These are phyloP conservation scores for Platysternon megacephalum DNA, from an alignment of 2,113 vertebrate species.

Conservation along the genomic window DNA sequence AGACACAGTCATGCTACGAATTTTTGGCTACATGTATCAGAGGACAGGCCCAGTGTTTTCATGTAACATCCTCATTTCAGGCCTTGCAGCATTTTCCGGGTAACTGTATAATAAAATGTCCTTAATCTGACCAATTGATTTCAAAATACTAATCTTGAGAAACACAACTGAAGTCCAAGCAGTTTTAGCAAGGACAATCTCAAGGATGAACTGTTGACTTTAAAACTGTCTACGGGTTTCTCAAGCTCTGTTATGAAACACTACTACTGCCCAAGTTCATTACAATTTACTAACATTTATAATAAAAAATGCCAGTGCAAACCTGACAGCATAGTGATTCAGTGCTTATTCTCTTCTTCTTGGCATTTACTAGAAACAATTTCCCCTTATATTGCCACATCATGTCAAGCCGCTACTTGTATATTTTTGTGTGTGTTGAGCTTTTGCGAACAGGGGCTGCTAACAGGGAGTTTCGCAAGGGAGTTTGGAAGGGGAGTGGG, in stretches of 20 bases:
- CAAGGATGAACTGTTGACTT: background rate
- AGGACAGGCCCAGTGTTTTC: background rate
- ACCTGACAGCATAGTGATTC: background rate
- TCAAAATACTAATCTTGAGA: background rate
- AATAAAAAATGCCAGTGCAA: background rate
- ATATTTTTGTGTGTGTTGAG: background rate
- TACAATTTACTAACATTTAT: background rate
- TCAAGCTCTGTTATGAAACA: background rate
- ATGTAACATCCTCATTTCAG: background rate
- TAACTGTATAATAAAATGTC: background rate
- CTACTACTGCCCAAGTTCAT: background rate
- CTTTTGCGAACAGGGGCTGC: too few species aligned
- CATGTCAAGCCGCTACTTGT: background rate
- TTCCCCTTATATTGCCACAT: background rate
- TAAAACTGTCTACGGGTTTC: background rate
- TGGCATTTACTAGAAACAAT: conserved; percentile 27
- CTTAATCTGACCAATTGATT: background rate
- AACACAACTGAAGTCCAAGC: fast-evolving
- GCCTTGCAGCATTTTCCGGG: background rate
- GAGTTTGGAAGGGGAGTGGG: too few species aligned
- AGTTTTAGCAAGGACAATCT: background rate
- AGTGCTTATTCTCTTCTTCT: background rate
- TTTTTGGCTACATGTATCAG: too few species aligned
- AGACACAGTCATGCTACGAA: too few species aligned
- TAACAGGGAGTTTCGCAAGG: too few species aligned